A percentile compares a stretch with the other conserved stretches of the same genome.
Evolutionary conservation across 35 echinoderm and acorn worm genomes (phyloP).

Genomic region (Apostichopus parvimensis): DNA sequence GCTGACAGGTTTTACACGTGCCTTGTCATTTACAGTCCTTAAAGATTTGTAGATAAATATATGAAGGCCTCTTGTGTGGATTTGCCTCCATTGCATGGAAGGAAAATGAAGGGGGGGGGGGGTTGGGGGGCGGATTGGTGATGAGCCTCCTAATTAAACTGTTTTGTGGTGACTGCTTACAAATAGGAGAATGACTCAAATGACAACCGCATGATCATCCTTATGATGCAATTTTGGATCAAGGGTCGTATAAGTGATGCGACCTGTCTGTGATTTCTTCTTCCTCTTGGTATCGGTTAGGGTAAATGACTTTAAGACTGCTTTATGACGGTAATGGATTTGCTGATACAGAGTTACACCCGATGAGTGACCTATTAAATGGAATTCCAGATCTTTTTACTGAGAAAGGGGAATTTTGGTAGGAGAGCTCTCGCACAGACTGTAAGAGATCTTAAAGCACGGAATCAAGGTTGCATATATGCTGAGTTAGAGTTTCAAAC

Average conservation of each 20-base stretch:
- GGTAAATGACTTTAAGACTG: too few relatives aligned
- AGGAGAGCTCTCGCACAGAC: too few relatives aligned
- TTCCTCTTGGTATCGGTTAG: neutral
- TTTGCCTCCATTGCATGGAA: neutral
- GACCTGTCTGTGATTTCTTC: neutral
- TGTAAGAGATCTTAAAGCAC: too few relatives aligned
- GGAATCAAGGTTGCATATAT: too few relatives aligned
- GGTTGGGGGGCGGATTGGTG: neutral
- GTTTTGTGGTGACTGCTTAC: constrained; percentile 29
- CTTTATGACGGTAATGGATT: neutral
- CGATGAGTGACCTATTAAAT: neutral
- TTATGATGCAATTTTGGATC: neutral
- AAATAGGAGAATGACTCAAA: neutral
- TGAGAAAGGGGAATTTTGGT: too few relatives aligned
- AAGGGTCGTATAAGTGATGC: too few relatives aligned
- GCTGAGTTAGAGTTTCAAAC: too few relatives aligned
- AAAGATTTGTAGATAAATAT: constrained; percentile 19
- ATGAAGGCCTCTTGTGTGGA: neutral
- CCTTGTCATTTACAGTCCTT: constrained; percentile 35
- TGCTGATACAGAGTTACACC: neutral
- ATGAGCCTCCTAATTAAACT: constrained; percentile 12
- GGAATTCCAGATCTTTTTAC: neutral
- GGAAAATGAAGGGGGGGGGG: neutral
- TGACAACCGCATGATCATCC: neutral
- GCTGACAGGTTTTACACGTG: neutral